Evolutionary conservation across 2,113 vertebrate species (phyloP).

Genomic region (Bubo bubo): DNA sequence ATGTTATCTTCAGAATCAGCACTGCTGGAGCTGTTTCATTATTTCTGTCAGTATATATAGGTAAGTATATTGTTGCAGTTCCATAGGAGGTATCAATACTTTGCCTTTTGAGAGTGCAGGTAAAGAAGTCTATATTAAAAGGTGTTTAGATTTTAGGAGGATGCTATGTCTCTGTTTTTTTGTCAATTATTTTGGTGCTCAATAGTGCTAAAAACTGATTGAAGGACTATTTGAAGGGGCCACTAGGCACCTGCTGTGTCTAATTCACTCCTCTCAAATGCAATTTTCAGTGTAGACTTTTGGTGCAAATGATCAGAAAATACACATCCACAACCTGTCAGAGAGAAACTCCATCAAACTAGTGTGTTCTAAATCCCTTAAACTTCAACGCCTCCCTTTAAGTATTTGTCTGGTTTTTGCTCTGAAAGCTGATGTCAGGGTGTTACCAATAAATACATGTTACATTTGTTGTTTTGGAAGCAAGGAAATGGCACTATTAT

Average conservation of each 20-base stretch:
- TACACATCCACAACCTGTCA: background rate
- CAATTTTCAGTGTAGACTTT: background rate
- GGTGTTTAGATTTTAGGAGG: background rate
- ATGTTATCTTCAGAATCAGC: background rate
- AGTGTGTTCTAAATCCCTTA: background rate
- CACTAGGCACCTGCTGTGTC: background rate
- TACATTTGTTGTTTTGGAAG: background rate
- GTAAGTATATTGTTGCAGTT: slow-evolving; percentile 4
- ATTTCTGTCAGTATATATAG: background rate
- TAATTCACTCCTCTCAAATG: background rate
- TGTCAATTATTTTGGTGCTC: background rate
- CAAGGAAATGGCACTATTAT: background rate
- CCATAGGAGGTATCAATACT: background rate
- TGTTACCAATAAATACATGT: background rate
- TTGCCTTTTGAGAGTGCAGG: background rate
- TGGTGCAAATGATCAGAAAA: background rate
- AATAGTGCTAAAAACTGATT: background rate
- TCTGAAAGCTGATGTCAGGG: background rate
- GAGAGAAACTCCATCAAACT: background rate
- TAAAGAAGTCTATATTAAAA: background rate
- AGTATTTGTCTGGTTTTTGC: background rate
- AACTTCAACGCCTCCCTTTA: background rate
- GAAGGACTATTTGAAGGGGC: background rate
- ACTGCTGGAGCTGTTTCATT: background rate
- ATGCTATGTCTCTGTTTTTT: background rate